Evolutionary conservation across 1,140 invertebrate genomes (phyloP), one percentile per base, ranked within the genome.

Genomic region (Geopemphigus sp.): DNA sequence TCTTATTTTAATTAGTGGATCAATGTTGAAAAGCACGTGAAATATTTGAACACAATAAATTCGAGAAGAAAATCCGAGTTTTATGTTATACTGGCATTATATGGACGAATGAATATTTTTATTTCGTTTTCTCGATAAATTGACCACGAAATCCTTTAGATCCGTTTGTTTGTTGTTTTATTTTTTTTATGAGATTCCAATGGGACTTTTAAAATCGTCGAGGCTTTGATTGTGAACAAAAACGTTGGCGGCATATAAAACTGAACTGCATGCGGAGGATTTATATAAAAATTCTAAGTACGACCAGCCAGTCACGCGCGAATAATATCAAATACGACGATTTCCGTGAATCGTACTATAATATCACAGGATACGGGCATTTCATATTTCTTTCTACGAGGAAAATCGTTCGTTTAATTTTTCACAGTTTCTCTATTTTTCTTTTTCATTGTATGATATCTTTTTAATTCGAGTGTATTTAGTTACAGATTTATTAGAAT

Each of bases 151-250:
- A 72, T 72, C 68, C 17, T 72, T 29, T 54, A 54, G 26, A 72
- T 72, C 24, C 68, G 29, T 72, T 29, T 72, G 45, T 72, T 39
- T 39, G 8, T 39, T 39, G 3, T 8, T 50, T 50, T 50, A 1
- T 50, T 29, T 54, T 54, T 72, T 72, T 53, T 54, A 72, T 72
- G 50, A 54, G 47, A 72, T 54, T 54, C 47, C 26, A n/a, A 54
- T 72, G 24, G 47, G 68, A 72, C 19, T 72, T 54, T 54, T 53
- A 29, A 50, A 72, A 72, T 29, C 50, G 17, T 72, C 47, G 50
- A 72, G 68, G 50, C 24, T 72, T 54, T 72, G 68, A 72, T 72
- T 72, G 68, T 72, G 17, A 32, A 72, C 66, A 54, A 72, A 72
- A 17, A 72, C 68, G 68, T 72, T 29, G 47, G 29, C 19, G 3